A percentile compares a stretch with the other conserved stretches of the same genome.
These are phyloP conservation scores for Andrena bicolor DNA, from an alignment of 2,888 invertebrate species.

Conservation along the genomic window DNA sequence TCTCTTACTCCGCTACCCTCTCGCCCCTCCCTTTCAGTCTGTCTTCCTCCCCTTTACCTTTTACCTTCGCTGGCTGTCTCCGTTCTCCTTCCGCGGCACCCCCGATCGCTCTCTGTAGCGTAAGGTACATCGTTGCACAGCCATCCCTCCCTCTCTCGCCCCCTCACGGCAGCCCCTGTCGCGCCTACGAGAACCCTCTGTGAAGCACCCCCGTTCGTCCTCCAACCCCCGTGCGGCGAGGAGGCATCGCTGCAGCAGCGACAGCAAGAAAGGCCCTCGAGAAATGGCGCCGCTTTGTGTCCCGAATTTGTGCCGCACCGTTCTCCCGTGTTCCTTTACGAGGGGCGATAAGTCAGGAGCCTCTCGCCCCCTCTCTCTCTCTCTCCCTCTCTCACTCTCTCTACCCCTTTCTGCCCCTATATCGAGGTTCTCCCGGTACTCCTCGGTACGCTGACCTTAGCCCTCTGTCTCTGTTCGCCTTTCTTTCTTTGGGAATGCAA, in stretches of 20 bases:
- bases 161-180: conserved; percentile 37
- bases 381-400: conserved; percentile 10
- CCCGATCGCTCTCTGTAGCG: conserved; percentile 41
- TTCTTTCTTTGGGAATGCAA: conserved; percentile 4
- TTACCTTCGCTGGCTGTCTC: conserved; percentile 24
- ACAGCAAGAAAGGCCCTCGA: conserved; percentile 71
- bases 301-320: conserved; percentile 77
- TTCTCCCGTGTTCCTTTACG: conserved; percentile 75
- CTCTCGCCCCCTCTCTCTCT: conserved; percentile 51
- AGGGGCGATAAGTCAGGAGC: conserved; percentile 74
- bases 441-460: conserved; percentile 57
- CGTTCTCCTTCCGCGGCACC: conserved; percentile 26
- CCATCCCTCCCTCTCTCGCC: conserved; percentile 24
- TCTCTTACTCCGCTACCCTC: conserved; percentile 32
- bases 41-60: conserved; percentile 32
- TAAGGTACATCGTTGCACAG: conserved; percentile 56
- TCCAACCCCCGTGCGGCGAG: conserved; percentile 38
- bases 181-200: conserved; percentile 64
- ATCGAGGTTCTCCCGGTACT: conserved; percentile 22
- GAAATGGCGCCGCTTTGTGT: conserved; percentile 79
- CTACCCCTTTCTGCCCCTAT: conserved; percentile 1
- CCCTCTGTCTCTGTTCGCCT: conserved; percentile 36
- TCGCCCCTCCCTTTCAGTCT: not conserved
- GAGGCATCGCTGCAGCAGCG: conserved; percentile 56
- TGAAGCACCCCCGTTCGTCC: conserved; percentile 34